phyloP scores from a whole-genome alignment of 1,140 invertebrate species.

The Drosophila rhopaloa region DNA sequence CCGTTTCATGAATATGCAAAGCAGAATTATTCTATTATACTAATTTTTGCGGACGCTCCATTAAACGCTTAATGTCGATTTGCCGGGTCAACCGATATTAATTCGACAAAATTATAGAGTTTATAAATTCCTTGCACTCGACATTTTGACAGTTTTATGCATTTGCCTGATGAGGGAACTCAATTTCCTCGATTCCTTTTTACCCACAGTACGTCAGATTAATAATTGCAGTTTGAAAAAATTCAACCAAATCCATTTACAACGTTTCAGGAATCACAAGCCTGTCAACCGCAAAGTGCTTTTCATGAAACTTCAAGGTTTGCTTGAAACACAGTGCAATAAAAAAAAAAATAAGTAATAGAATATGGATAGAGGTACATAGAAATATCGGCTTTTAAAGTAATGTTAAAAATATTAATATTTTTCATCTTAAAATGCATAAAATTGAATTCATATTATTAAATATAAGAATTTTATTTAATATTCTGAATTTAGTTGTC shows the following conservation, averaged over 20 bases:
- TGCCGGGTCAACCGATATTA: background rate
- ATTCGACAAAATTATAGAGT: background rate
- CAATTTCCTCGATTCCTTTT: slow-evolving; percentile 3
- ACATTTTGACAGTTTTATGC: slow-evolving; percentile 17
- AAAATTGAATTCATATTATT: no score
- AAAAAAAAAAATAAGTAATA: no score
- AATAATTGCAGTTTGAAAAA: slow-evolving; percentile 17
- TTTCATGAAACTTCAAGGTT: background rate
- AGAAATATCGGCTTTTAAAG: background rate
- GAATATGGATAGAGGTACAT: no score
- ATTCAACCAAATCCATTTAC: background rate
- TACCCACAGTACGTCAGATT: slow-evolving; percentile 9
- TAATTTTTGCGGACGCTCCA: slow-evolving; percentile 26
- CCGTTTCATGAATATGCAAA: slow-evolving; percentile 39
- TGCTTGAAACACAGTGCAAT: background rate
- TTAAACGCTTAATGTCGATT: slow-evolving; percentile 21
- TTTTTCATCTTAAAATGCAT: no score
- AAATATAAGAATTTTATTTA: no score
- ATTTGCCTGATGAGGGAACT: background rate
- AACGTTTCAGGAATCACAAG: slow-evolving; percentile 2
- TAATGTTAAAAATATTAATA: no score
- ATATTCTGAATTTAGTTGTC: no score
- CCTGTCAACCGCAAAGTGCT: slow-evolving; percentile 14
- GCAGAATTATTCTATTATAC: slow-evolving; percentile 22
- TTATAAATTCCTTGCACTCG: slow-evolving; percentile 1